Base-by-base conservation (phyloP, 2,888 invertebrate species). In the Uropetala carovei region DNA sequence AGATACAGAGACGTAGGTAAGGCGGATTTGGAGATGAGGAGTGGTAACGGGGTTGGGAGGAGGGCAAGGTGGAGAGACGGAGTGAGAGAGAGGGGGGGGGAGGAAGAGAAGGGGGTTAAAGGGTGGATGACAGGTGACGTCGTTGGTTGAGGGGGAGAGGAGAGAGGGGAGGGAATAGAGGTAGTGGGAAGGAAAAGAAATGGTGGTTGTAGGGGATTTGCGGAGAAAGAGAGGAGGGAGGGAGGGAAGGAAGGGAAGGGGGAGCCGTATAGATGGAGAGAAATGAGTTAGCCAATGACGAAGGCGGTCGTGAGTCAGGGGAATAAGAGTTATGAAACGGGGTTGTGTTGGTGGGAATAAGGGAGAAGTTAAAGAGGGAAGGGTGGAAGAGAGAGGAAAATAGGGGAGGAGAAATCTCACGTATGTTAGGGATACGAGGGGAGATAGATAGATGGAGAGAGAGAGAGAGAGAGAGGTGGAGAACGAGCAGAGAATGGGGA, bases 251-350 rank as follows among this genome's bases (percentile, higher is more conserved):
- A 89, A 43, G 18, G 43, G 64, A n/a, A 27, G 8, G 56, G 89
- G 64, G 16, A 4, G 43, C 83, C 18, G 18, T 75, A 75, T 27
- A 75, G 75, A 75, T 75, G 75, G n/a, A 75, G 75, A 27, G 75
- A 75, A 75, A 75, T 27, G 27, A 75, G 75, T 27, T 75, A 75
- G 75, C 75, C 22, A 75, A 75, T 75, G 75, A 75, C 75, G 75
- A 75, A 75, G 75, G 22, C 75, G 75, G 75, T 75, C 75, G 75
- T 75, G 75, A 75, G 75, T 75, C 75, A 75, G 0, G 75, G 75
- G 75, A 75, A 75, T 75, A 75, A 75, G 75, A 75, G 75, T 75
- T 75, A 75, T 75, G 75, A 75, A 75, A 75, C 75, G 75, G 75
- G 27, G 75, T 22, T 14, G 27, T 14, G 27, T 68, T 68, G 68